Conservation (phyloP, 2,888 invertebrate genomes). For the Aporophyla nigra region DNA sequence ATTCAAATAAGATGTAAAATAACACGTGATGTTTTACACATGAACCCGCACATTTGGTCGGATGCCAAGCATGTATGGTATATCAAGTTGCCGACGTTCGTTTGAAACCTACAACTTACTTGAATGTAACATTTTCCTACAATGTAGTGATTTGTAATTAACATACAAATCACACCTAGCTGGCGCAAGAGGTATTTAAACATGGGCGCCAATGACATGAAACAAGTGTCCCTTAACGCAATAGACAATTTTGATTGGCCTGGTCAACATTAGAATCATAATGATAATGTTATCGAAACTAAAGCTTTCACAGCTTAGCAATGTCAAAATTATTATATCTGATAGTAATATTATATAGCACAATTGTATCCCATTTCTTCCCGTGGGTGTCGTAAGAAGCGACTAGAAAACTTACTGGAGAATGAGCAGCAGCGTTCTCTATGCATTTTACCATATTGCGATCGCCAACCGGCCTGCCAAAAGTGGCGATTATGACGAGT, state of each 20-base stretch:
- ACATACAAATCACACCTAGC: slow-evolving; percentile 37
- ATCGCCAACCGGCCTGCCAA: too few relatives aligned
- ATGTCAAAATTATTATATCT: neutral
- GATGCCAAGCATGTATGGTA: slow-evolving; percentile 34
- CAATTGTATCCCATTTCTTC: too few relatives aligned
- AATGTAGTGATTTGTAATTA: slow-evolving; percentile 35
- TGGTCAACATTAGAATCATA: neutral
- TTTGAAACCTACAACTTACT: neutral
- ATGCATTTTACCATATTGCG: too few relatives aligned
- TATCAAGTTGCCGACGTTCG: slow-evolving; percentile 13
- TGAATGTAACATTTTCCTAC: slow-evolving; percentile 18
- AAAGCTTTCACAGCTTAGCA: neutral
- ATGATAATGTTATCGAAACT: neutral
- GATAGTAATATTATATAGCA: neutral
- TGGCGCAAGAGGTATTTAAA: slow-evolving; percentile 30
- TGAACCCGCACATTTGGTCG: slow-evolving; percentile 26
- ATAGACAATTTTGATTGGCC: neutral
- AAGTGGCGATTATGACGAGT: too few relatives aligned
- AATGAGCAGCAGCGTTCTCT: too few relatives aligned
- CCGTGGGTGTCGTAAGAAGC: too few relatives aligned
- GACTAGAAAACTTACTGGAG: too few relatives aligned
- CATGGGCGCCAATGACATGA: slow-evolving; percentile 31
- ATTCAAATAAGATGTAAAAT: slow-evolving; percentile 20
- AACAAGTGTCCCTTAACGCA: neutral
- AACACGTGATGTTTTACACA: slow-evolving; percentile 39